Base-by-base conservation (phyloP, 2,888 invertebrate genomes). In the Serrognathus titanus region DNA sequence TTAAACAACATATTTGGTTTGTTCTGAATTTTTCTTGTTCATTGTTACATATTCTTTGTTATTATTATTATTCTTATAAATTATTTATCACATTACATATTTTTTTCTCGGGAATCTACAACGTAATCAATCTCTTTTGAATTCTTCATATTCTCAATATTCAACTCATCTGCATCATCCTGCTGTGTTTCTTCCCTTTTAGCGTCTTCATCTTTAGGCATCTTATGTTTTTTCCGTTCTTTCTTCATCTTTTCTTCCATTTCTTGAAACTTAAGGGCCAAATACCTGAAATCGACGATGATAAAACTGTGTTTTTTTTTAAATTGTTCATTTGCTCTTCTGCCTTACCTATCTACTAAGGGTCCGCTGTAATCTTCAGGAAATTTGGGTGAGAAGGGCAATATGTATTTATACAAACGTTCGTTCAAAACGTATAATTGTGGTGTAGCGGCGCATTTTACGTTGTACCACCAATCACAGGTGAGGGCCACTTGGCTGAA, bases 381-480 rank as follows among this genome's bases (percentile, higher is more conserved):
- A 71, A 94, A 94, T 74, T 90, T 92, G 0, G 93, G 93, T 67
- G 88, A 87, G 65, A 91, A 85, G 3, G 93, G 93, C 63, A 93
- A 75, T 61, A 94, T 93, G 70, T 89, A 94, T 72, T 93, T 92
- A 78, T 94, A 94, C 2, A 94, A 83, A 60, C 93, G 84, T 76
- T 94, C 93, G 69, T 94, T 94, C 3, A 94, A 80, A 2, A 94
- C 93, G 75, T 94, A 94, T 0, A 92, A 82, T 74, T 94, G 93
- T 0, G 90, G 80, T 0, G 93, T 92, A 10, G 89, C 85, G 24
- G 89, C 85, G 74, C 93, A 94, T 68, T 89, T 88, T 0, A 94
- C 93, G 73, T 94, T 94, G 78, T 91, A 94, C 93, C 93, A 94
- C 93, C 93, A 94, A 75, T 94, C 94, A 71, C 93, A 93, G 0